Evolutionary conservation across 92 coral and sea anemone genomes (phyloP).

Genomic region (Pocillopora meandrina): DNA sequence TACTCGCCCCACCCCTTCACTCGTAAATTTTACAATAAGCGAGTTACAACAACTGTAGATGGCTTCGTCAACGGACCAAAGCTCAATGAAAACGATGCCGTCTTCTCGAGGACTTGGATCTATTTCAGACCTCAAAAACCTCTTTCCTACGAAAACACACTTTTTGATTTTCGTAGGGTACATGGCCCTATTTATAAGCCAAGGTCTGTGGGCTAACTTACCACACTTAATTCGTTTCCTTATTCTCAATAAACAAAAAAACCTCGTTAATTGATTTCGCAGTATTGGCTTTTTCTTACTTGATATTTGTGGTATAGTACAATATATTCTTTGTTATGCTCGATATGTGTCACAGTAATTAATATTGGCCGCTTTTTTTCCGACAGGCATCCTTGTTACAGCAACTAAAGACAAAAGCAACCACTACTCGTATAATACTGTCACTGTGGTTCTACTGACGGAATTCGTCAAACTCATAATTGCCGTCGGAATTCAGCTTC

Average conservation of each 20-base stretch:
- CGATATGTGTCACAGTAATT: neutral
- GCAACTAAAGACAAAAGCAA: constrained; percentile 82
- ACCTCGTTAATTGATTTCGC: neutral
- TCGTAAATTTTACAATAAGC: too few relatives aligned
- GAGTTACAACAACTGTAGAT: neutral
- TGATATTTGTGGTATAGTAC: neutral
- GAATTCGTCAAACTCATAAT: constrained; percentile 86
- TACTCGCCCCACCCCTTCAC: constrained; percentile 15
- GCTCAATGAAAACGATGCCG: constrained; percentile 25
- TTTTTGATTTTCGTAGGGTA: constrained; percentile 88
- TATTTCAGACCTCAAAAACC: constrained; percentile 77
- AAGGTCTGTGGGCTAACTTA: constrained; percentile 61
- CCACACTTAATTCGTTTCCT: neutral
- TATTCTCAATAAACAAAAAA: neutral
- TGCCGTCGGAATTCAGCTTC: constrained; percentile 75
- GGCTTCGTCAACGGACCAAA: neutral
- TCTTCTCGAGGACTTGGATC: constrained; percentile 30
- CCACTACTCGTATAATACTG: constrained; percentile 80
- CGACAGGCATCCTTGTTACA: constrained; percentile 87
- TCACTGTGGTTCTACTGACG: constrained; percentile 89
- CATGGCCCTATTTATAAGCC: constrained; percentile 88
- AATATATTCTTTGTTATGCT: neutral
- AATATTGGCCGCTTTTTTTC: neutral
- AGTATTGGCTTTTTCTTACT: neutral
- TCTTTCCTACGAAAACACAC: constrained; percentile 89